Conservation (phyloP, 2,888 invertebrate genomes). For the Eledona agricola region DNA sequence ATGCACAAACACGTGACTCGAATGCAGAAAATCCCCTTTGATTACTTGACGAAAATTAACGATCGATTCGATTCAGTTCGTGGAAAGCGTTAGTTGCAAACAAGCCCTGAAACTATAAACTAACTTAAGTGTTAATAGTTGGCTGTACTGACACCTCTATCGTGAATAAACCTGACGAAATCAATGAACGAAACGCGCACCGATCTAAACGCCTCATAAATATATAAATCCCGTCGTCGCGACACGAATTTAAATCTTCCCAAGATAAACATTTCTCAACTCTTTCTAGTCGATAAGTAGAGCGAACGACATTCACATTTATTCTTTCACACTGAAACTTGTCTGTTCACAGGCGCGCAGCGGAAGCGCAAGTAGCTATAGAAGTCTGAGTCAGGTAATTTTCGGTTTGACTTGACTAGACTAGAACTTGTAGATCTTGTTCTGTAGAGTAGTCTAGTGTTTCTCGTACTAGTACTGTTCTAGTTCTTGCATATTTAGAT, state of each 20-base stretch:
- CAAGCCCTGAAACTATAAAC: too few species aligned
- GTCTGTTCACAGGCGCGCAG: conserved; percentile 79
- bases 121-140: too few species aligned
- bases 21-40: conserved; percentile 9
- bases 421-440: too few species aligned
- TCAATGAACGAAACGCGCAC: conserved; percentile 11
- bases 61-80: conserved; percentile 25
- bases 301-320: conserved; percentile 5
- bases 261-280: conserved; percentile 4
- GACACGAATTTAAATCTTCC: conserved; percentile 6
- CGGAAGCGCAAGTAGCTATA: conserved; percentile 90
- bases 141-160: too few species aligned
- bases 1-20: conserved; percentile 1
- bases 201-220: conserved; percentile 8
- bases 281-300: background rate
- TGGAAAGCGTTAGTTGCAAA: too few species aligned
- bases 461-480: too few species aligned
- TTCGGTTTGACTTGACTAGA: too few species aligned
- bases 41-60: conserved; percentile 28
- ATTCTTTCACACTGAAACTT: conserved; percentile 18
- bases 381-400: conserved; percentile 87
- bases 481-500: too few species aligned
- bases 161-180: background rate
- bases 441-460: too few species aligned
- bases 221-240: background rate